A percentile compares a stretch with the other conserved stretches of the same genome.
These are phyloP conservation scores for Latrodectus elegans DNA, from an alignment of 2,888 invertebrate species.

Conservation along the genomic window DNA sequence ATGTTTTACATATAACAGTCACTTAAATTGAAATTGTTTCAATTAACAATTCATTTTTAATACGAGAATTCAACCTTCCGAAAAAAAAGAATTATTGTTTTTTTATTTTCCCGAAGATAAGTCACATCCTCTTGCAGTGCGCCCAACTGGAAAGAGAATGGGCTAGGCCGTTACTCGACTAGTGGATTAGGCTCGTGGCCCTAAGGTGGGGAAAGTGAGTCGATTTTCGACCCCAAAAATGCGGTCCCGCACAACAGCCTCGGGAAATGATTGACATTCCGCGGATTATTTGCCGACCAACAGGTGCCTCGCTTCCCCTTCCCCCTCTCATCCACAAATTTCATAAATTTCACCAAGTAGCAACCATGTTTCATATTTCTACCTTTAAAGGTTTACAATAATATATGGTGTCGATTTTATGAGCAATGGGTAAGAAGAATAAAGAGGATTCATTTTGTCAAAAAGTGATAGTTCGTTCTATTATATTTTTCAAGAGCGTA, in stretches of 20 bases:
- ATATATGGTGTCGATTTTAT: not conserved
- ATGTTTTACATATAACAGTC: no score
- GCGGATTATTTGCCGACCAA: conserved; percentile 51
- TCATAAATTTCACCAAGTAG: not conserved
- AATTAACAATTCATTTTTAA: no score
- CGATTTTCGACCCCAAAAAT: conserved; percentile 44
- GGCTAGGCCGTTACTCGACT: conserved; percentile 48
- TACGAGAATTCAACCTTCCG: no score
- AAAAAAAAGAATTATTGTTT: no score
- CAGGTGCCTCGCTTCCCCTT: conserved; percentile 18
- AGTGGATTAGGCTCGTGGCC: conserved; percentile 30
- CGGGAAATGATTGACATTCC: conserved; percentile 62
- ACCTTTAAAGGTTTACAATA: not conserved
- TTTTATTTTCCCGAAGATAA: no score
- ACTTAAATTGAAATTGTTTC: no score
- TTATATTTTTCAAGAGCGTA: no score
- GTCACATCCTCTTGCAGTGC: not conserved
- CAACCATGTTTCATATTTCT: not conserved
- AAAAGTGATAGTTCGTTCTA: no score
- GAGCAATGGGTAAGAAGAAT: not conserved
- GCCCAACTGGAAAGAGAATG: not conserved
- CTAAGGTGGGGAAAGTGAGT: conserved; percentile 43
- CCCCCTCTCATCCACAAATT: not conserved
- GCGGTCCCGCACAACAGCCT: conserved; percentile 50
- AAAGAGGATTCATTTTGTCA: not conserved